Evolutionary conservation across 2,888 invertebrate species (phyloP), one percentile per base, ranked within the genome.

Genomic region (Heteromurus nitidus): DNA sequence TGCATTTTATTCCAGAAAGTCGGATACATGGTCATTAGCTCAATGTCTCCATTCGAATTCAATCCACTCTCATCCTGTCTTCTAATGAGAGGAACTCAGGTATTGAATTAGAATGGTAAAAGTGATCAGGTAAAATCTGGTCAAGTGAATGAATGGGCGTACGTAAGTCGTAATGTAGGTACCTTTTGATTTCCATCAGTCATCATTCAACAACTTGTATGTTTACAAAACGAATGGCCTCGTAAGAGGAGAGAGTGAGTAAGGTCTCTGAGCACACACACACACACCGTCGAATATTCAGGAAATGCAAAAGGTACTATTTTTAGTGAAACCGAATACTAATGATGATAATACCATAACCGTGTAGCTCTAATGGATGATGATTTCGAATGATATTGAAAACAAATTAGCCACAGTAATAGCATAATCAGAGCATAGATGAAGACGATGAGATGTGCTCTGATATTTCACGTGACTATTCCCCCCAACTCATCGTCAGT

Each of bases 211-310:
- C 30, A 5, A 13, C 24, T 26, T n/a, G n/a, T 50, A 5, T 60
- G 22, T 31, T 24, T 30, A 69, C 62, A 28, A 55, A 42, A 47
- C 67, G n/a, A n/a, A n/a, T n/a, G 72, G 47, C 80, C 80, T 79
- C 72, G 67, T 65, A 31, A 58, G 67, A 72, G 65, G 80, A 80
- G 80, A 80, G 80, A 80, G 80, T 72, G 76, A 60, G 30, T 22
- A 74, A 50, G 42, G 24, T 22, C 44, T 44, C 69, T 70, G n/a
- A n/a, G n/a, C n/a, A n/a, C n/a, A n/a, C n/a, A n/a, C n/a, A n/a
- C n/a, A n/a, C n/a, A n/a, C n/a, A n/a, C n/a, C n/a, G n/a, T n/a
- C n/a, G n/a, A n/a, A 18, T 7, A 20, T 42, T 67, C 68, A 67
- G 68, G 76, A 76, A 67, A 60, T 60, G 58, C 22, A 42, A 26